phyloP scores from a whole-genome alignment of 2,113 vertebrate species.

The Quiscalus mexicanus region DNA sequence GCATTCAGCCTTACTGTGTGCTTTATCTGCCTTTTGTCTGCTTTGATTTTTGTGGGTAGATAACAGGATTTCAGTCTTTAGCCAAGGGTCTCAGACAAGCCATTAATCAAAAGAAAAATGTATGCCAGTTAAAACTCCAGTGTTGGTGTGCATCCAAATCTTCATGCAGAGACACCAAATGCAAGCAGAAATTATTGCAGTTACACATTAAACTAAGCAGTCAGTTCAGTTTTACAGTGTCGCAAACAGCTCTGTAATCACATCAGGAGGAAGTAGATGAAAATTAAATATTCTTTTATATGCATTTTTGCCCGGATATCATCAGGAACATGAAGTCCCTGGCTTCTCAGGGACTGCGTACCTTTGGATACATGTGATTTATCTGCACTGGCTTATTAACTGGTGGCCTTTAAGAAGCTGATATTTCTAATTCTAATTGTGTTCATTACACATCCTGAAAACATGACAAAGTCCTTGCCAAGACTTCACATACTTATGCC shows the following conservation, averaged over 20 bases:
- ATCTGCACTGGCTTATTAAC: not conserved
- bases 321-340: not conserved
- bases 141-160: not conserved
- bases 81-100: not conserved
- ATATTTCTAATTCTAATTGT: not conserved
- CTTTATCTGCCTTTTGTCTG: not conserved
- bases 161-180: not conserved
- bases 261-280: not conserved
- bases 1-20: not conserved
- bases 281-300: not conserved
- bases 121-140: not conserved
- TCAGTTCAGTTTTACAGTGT: not conserved
- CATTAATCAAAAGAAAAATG: not conserved
- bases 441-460: not conserved
- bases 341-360: not conserved
- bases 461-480: not conserved
- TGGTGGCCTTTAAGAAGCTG: not conserved
- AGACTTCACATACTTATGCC: not conserved
- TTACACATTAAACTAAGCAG: slow-evolving; percentile 28
- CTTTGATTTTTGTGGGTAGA: not conserved
- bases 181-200: not conserved
- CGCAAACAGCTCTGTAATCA: not conserved
- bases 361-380: not conserved
- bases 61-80: not conserved
- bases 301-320: not conserved